Conservation (phyloP, 2,113 vertebrate genomes). For the Pristiophorus japonicus region DNA sequence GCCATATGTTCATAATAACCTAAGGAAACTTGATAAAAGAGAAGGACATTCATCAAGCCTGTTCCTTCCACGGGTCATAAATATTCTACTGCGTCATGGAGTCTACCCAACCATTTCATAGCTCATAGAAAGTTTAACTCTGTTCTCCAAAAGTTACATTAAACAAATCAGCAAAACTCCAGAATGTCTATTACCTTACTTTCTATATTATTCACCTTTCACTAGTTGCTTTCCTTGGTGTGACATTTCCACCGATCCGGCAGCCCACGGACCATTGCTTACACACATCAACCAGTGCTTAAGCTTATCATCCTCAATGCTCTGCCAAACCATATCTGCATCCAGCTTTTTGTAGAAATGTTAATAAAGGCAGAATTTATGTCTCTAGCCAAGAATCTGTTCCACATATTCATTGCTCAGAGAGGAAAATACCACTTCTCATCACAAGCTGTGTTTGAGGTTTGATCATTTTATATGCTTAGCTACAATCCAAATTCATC, state of each 20-base stretch:
- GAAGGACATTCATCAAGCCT: too few relatives aligned
- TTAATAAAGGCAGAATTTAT: not conserved
- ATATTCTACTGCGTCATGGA: too few relatives aligned
- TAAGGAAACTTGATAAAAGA: too few relatives aligned
- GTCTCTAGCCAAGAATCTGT: not conserved
- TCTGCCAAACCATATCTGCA: not conserved
- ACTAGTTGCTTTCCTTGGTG: not conserved
- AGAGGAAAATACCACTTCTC: not conserved
- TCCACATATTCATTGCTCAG: not conserved
- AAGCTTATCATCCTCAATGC: not conserved
- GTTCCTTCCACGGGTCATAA: too few relatives aligned
- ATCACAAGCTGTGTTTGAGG: not conserved
- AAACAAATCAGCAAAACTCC: not conserved
- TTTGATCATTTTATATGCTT: not conserved
- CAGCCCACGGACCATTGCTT: not conserved
- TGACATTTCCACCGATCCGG: not conserved
- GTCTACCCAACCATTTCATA: not conserved
- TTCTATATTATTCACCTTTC: not conserved
- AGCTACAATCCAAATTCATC: not conserved
- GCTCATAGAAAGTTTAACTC: not conserved
- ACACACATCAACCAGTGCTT: too few relatives aligned
- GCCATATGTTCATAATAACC: too few relatives aligned
- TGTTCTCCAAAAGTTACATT: not conserved
- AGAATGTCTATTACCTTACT: not conserved
- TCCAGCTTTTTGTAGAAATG: not conserved